These are phyloP conservation scores for Sinopyrophorus schimmeli DNA, from an alignment of 2,888 invertebrate species.

Conservation along the genomic window DNA sequence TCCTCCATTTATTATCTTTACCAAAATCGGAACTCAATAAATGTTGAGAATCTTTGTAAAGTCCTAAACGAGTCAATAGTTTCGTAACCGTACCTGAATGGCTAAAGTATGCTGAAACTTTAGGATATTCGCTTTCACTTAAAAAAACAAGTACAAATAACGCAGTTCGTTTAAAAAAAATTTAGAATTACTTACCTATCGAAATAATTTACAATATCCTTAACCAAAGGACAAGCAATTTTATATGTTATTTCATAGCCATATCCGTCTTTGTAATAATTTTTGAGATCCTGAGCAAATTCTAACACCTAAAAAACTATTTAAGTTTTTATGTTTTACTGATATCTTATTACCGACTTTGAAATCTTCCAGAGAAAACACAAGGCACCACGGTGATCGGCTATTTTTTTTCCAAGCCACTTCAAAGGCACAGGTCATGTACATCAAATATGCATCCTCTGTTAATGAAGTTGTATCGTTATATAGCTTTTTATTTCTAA, in stretches of 20 bases:
- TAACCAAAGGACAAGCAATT: conserved; percentile 75
- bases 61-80: conserved; percentile 69
- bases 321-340: background rate
- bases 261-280: conserved; percentile 83
- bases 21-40: conserved; percentile 24
- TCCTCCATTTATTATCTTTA: background rate
- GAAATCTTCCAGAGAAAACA: conserved; percentile 66
- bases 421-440: conserved; percentile 77
- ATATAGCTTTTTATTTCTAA: too few relatives aligned
- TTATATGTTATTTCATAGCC: conserved; percentile 72
- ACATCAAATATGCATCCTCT: conserved; percentile 68
- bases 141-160: too few relatives aligned
- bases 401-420: conserved; percentile 70
- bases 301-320: conserved; percentile 64
- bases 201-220: conserved; percentile 64
- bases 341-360: conserved; percentile 53
- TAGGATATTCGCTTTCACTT: conserved; percentile 45
- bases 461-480: too few relatives aligned
- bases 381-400: conserved; percentile 78
- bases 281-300: conserved; percentile 75
- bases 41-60: conserved; percentile 67
- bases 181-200: conserved; percentile 37
- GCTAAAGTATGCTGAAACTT: conserved; percentile 68
- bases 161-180: too few relatives aligned
- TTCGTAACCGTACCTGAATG: conserved; percentile 84